Percentiles rank a stretch among this genome's conserved stretches.
Conservation (phyloP, 2,797 vertebrate genomes). For the Momotus momota region DNA sequence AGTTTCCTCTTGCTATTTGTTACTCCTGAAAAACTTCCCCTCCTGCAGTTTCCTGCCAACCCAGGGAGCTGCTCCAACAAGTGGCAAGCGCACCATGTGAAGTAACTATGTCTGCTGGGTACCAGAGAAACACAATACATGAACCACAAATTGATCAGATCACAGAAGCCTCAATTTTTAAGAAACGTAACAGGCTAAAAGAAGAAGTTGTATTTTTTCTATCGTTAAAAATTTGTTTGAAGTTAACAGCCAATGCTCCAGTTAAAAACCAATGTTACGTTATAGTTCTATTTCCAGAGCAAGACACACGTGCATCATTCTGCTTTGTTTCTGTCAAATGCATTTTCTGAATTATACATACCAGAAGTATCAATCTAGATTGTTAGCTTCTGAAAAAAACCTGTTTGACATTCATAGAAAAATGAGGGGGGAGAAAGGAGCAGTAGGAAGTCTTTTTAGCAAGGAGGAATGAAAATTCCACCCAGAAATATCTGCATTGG, state of each 20-base stretch:
- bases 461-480: constrained; percentile 9
- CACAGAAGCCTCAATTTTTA: background rate
- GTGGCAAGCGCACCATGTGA: background rate
- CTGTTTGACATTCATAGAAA: background rate
- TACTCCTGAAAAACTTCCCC: background rate
- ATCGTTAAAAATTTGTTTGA: background rate
- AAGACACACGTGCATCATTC: background rate
- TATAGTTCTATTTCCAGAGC: background rate
- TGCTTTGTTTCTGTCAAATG: background rate
- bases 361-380: background rate
- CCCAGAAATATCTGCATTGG: background rate
- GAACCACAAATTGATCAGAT: background rate
- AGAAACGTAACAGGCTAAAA: background rate
- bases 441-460: background rate
- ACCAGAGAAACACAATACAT: background rate
- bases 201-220: background rate
- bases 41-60: background rate
- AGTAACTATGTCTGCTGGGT: background rate
- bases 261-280: background rate
- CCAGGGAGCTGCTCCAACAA: background rate
- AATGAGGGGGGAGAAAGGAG: background rate
- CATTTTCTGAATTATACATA: background rate
- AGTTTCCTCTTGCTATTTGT: background rate
- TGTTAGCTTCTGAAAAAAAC: background rate
- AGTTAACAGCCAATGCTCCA: background rate